Base-by-base conservation (phyloP, 2,113 vertebrate genomes). In the Pipa parva region DNA sequence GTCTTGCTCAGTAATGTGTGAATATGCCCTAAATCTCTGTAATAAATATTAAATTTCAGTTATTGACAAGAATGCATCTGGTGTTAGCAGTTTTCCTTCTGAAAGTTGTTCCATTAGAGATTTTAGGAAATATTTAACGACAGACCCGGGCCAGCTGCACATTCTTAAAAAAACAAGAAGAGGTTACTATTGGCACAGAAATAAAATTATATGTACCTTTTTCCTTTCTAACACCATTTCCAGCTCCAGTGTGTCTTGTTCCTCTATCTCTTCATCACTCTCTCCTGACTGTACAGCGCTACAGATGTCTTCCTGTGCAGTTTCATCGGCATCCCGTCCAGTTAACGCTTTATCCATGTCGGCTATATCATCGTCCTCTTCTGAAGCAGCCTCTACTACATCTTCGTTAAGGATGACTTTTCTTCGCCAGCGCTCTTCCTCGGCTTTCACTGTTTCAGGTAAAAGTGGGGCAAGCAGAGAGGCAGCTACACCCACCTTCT, bases 361-460 rank as follows among this genome's bases (percentile, higher is more conserved):
- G 0, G 18, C 61, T 0, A 48, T 4, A 4, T 79, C 25, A 0
- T 75, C 71, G 0, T 45, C 74, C 7, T 81, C 90, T 55, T 93
- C 93, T 0, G 77, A 74, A 13, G 87, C 78, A 0, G 75, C 63
- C 62, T 77, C 74, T 1, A 86, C 85, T 0, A 89, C 85, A 27
- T 97, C 93, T 55, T 90, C 85, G 28, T 86, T 82, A 71, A 90
- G 93, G 22, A 98, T 83, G 20, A 94, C 87, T 64, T 83, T 92
- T 72, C 94, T 93, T 51, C 97, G 87, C 97, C 96, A 99, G 49
- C 91, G 90, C 71, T 98, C 96, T 72, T 99, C 97, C 48, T 94
- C 92, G 62, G 95, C 92, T 77, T 98, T 98, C 39, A 99, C 89
- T 60, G 93, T 91, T 0, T 90, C 87, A 0, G 97, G 93, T 72